Evolutionary conservation across 2,888 invertebrate species (phyloP).

Genomic region (Palloptera scutellata): DNA sequence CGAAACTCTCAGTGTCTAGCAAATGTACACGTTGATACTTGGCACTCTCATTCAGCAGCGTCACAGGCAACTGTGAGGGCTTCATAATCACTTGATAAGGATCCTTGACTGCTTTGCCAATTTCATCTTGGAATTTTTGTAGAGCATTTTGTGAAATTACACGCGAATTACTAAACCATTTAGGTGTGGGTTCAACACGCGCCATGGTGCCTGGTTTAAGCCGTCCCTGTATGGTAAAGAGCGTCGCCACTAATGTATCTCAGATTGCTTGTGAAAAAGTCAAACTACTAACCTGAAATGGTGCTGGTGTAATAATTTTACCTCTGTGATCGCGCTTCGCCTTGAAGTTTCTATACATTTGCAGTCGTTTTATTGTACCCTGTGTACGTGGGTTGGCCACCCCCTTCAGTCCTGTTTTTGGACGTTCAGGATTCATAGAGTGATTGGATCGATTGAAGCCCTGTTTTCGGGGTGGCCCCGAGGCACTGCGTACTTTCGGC

Average conservation of each 20-base stretch:
- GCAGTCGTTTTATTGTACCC: conserved; percentile 93
- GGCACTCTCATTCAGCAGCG: conserved; percentile 89
- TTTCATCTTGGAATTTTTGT: conserved; percentile 91
- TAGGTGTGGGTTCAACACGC: conserved; percentile 95
- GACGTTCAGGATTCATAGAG: conserved; percentile 94
- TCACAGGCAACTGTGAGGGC: conserved; percentile 92
- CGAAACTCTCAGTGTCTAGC: conserved; percentile 93
- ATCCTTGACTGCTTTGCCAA: conserved; percentile 92
- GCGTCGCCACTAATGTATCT: background rate
- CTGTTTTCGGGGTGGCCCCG: conserved; percentile 81
- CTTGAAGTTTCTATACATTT: conserved; percentile 99
- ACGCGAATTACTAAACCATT: conserved; percentile 99
- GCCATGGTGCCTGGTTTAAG: conserved; percentile 89
- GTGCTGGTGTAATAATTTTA: conserved; percentile 92
- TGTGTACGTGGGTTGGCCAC: conserved; percentile 87
- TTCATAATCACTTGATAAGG: conserved; percentile 98
- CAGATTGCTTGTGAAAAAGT: background rate
- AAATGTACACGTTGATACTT: conserved; percentile 93
- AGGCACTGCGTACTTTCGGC: conserved; percentile 78
- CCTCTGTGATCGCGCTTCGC: conserved; percentile 89
- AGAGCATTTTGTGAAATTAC: conserved; percentile 92
- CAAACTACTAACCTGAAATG: conserved; percentile 77
- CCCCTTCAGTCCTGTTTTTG: conserved; percentile 80
- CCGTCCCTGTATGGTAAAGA: conserved; percentile 67
- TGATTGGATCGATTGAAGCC: conserved; percentile 87